These are phyloP conservation scores for Talpa occidentalis DNA, from an alignment of 2,113 vertebrate species.

Conservation along the genomic window DNA sequence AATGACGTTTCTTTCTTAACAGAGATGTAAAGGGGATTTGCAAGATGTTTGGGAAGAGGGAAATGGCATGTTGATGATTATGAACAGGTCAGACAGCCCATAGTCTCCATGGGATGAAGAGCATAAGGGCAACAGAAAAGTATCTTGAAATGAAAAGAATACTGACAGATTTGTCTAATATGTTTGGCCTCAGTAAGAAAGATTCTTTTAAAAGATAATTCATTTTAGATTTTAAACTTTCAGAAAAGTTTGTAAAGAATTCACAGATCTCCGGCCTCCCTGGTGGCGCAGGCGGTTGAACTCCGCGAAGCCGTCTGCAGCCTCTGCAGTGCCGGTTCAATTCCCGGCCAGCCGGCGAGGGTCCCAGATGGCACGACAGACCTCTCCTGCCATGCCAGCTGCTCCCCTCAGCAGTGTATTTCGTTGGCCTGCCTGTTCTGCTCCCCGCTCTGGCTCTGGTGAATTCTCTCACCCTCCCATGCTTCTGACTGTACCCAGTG, in stretches of 20 bases:
- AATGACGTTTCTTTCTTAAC: background rate
- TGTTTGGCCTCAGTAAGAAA: background rate
- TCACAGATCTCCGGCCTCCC: too few species aligned
- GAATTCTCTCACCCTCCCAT: too few species aligned
- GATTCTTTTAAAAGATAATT: background rate
- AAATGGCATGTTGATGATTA: background rate
- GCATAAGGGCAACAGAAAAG: background rate
- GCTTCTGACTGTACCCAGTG: too few species aligned
- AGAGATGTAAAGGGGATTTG: background rate
- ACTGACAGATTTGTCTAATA: background rate
- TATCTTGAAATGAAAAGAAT: background rate
- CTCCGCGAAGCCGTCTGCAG: too few species aligned
- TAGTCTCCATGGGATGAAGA: background rate
- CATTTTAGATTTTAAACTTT: background rate
- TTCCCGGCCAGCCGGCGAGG: too few species aligned
- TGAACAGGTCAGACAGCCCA: background rate
- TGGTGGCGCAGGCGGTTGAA: too few species aligned
- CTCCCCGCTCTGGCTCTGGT: too few species aligned
- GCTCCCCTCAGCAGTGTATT: too few species aligned
- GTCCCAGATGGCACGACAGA: too few species aligned
- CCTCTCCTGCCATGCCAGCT: too few species aligned
- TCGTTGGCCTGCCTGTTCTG: too few species aligned
- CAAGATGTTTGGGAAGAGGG: background rate
- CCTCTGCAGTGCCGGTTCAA: too few species aligned
- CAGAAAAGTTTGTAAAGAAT: background rate